Percentiles rank a stretch among this genome's conserved stretches.
Conservation (phyloP, 2,888 invertebrate genomes). For the Ichneumoninae sp. region DNA sequence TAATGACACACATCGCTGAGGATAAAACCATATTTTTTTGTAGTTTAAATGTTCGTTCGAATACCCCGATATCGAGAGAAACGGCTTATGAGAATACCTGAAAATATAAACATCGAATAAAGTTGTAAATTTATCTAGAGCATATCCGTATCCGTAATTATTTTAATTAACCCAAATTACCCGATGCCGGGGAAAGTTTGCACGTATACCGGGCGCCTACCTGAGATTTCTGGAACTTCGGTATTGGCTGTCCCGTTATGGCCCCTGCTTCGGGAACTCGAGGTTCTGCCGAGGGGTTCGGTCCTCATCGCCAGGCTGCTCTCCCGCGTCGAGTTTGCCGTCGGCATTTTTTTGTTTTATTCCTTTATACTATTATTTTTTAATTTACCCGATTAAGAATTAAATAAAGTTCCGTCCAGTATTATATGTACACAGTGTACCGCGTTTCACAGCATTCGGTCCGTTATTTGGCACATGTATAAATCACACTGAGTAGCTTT, state of each 20-base stretch:
- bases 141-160: not conserved
- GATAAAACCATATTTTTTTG: not conserved
- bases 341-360: constrained; percentile 68
- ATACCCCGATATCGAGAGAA: not conserved
- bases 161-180: constrained; percentile 43
- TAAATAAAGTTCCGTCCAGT: not conserved
- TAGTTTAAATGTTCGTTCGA: not conserved
- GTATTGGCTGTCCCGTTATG: constrained; percentile 82
- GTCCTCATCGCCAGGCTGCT: constrained; percentile 82
- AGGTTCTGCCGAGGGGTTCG: constrained; percentile 81
- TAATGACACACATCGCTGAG: too few species aligned
- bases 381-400: constrained; percentile 15
- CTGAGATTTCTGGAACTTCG: constrained; percentile 77
- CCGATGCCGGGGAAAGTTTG: not conserved
- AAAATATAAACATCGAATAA: not conserved
- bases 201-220: constrained; percentile 66
- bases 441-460: constrained; percentile 33
- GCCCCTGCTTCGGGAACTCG: constrained; percentile 79
- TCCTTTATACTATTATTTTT: not conserved
- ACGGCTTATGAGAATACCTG: not conserved
- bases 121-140: not conserved
- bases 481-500: constrained; percentile 45
- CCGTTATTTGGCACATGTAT: constrained; percentile 57
- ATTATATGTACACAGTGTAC: not conserved
- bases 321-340: constrained; percentile 73